Base-by-base conservation (phyloP, 2,888 invertebrate species). In the Dryobotodes eremita region DNA sequence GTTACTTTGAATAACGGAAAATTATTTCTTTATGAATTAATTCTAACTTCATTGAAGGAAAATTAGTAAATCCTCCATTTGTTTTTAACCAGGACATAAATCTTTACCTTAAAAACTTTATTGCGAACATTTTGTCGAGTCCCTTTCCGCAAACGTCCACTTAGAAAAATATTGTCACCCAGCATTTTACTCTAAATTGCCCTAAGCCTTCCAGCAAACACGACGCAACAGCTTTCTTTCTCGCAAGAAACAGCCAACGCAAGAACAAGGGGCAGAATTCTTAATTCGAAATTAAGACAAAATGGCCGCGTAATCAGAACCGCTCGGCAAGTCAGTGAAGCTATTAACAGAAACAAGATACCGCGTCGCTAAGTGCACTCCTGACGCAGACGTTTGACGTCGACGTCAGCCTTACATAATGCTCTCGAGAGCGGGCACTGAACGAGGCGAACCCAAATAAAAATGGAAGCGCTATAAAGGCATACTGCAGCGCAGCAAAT, bases 301-400 rank as follows among this genome's bases (percentile, higher is more conserved):
- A 75, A 77, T 85, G 71, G 64, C 69, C 59, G 50, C 74, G 80
- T 87, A 84, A 88, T 88, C 82, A 87, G 73, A 87, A 72, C 68
- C 71, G 75, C 80, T 79, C 62, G 70, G 71, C 68, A 69, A 83
- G 78, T 77, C 62, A 71, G 72, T 87, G 65, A 77, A 85, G 87
- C 89, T 86, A 87, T 85, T 87, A 89, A 85, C 70, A 79, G 86
- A 85, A 89, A 86, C 77, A 88, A 88, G 86, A 89, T 78, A 83
- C 80, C 72, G 26, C 66, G 75, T 79, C 75, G 75, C 73, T 89
- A 89, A 89, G 86, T 89, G 88, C 88, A 88, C 88, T 88, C 64
- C 77, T 83, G 77, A 79, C 78, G 82, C n/a, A 79, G 74, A 80
- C 82, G 69, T 81, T 83, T 81, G 87, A 82, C 75, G 79, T 71